Base-by-base conservation (phyloP, 2,113 vertebrate genomes). In the Synodontis membranacea region DNA sequence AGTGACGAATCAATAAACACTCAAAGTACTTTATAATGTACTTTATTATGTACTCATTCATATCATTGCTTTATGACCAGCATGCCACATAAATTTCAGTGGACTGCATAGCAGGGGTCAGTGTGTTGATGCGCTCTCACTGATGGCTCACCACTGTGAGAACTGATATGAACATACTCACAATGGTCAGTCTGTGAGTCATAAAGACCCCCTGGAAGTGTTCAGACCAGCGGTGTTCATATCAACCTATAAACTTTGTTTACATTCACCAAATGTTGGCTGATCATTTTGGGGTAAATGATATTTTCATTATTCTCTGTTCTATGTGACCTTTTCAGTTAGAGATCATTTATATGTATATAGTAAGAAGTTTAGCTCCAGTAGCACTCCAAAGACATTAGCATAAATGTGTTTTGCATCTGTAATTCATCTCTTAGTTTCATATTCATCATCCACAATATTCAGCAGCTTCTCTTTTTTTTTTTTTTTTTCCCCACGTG, bases 181-280 rank as follows among this genome's bases (percentile, higher is more conserved):
- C 44, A 75, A 54, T 34, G 15, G 52, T 88, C 64, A 86, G 83
- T 64, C 64, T 84, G 4, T 89, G 82, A 89, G 82, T 86, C 88
- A 86, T 64, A 21, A 62, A 44, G 54, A 86, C 62, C 84, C 78
- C 87, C 81, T 42, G 10, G 42, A 12, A 7, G 44, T 48, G 44
- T 17, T 7, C 46, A 31, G 44, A 78, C 46, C 62, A n/a, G 21
- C 4, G 28, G 44, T 76, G 78, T 81, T 14, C 19, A 64, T 2
- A 80, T 80, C 62, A 17, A 66, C 25, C 37, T 42, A 72, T 31
- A 80, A 86, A 86, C 50, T 11, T 28, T 0, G 46, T 34, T 64
- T 62, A 52, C 21, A 75, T 42, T 11, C 79, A 56, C 44, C 23
- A 15, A 44, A 72, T 1, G 9, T 50, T 50, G 15, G 12, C 50